These are phyloP conservation scores for Psephotus haematonotus DNA, from an alignment of 2,113 vertebrate species.

Conservation along the genomic window DNA sequence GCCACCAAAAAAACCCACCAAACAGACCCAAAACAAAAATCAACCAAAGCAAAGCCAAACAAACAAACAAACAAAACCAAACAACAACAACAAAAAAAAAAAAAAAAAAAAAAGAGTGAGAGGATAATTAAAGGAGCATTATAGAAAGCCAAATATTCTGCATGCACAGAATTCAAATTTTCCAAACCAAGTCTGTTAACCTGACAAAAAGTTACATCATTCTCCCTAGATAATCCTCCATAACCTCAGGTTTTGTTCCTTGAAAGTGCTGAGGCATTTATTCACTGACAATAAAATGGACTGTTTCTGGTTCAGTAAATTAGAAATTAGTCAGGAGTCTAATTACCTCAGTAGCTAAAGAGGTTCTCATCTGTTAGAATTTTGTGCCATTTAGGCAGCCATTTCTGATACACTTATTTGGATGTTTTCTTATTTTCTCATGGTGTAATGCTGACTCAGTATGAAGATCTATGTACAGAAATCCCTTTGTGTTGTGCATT, in stretches of 20 bases:
- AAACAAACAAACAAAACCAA: not conserved
- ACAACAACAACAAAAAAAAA: too few species aligned
- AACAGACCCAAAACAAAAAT: too few species aligned
- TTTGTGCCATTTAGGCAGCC: not conserved
- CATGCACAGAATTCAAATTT: not conserved
- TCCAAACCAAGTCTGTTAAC: not conserved
- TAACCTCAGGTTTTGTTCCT: not conserved
- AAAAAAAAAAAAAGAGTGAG: fast-evolving
- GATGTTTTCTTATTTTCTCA: not conserved
- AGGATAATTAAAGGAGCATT: not conserved
- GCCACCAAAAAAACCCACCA: too few species aligned
- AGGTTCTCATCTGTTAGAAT: not conserved
- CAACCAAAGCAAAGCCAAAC: not conserved
- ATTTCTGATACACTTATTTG: not conserved
- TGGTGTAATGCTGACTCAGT: not conserved
- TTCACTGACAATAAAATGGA: not conserved
- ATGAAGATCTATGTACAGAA: not conserved
- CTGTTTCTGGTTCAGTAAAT: not conserved
- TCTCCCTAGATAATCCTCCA: not conserved
- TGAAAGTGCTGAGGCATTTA: not conserved
- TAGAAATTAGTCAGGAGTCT: not conserved
- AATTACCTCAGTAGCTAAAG: not conserved
- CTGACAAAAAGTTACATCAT: not conserved
- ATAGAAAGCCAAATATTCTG: not conserved
- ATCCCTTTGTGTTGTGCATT: not conserved